Conservation (phyloP, 2,888 invertebrate species). For the Limnephilus lunatus region DNA sequence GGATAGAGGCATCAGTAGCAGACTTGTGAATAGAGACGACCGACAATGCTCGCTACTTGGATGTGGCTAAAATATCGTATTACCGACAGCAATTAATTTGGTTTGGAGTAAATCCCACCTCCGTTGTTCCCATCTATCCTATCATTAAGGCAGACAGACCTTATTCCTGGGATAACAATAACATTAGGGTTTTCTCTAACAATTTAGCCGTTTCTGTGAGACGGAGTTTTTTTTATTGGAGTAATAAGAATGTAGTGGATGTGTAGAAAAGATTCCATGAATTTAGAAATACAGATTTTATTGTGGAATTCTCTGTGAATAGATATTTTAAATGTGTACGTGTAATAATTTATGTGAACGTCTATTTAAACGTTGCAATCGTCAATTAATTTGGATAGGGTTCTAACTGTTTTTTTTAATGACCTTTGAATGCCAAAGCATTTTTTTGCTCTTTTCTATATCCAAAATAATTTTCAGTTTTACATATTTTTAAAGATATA, state of each 20-base stretch:
- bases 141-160: conserved; percentile 37
- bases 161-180: conserved; percentile 34
- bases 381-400: no score
- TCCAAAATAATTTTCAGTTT: no score
- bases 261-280: neutral
- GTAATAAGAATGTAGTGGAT: neutral
- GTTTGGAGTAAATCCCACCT: conserved; percentile 59
- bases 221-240: neutral
- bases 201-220: neutral
- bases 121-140: conserved; percentile 8
- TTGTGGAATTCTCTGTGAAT: no score
- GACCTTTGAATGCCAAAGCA: no score
- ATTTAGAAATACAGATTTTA: neutral
- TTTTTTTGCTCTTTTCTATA: no score
- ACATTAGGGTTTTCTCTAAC: neutral
- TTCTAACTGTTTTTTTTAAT: no score
- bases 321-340: neutral
- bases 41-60: conserved; percentile 16
- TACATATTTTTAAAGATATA: no score
- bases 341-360: neutral
- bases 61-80: conserved; percentile 57
- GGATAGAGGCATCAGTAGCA: neutral
- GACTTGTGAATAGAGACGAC: neutral
- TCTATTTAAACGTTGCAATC: no score
- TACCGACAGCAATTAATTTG: conserved; percentile 62